Evolutionary conservation across 2,888 invertebrate genomes (phyloP).

Genomic region (Limulus polyphemus): DNA sequence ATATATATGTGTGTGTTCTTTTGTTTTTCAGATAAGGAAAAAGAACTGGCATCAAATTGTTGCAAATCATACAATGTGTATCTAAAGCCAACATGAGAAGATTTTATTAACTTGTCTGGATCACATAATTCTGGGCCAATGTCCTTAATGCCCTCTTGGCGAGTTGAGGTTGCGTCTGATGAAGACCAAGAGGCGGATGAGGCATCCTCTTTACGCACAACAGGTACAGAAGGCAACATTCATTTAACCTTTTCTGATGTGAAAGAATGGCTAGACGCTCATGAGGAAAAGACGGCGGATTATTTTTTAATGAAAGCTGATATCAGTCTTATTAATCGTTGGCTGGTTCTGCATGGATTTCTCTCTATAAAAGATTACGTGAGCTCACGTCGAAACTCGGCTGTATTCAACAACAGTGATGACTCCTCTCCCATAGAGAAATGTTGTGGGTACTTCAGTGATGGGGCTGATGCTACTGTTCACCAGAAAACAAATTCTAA

Average conservation of each 20-base stretch:
- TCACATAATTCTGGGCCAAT: too few relatives aligned
- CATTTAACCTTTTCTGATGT: conserved; percentile 34
- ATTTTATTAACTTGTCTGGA: too few relatives aligned
- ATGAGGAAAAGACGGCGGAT: conserved; percentile 39
- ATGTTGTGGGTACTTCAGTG: conserved; percentile 12
- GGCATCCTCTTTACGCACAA: too few relatives aligned
- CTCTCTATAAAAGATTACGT: conserved; percentile 36
- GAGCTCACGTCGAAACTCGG: conserved; percentile 25
- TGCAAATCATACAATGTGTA: too few relatives aligned
- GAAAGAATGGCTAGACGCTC: conserved; percentile 42
- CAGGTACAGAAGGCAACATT: conserved; percentile 1
- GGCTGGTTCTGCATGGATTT: conserved; percentile 41
- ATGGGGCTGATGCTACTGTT: conserved; percentile 6
- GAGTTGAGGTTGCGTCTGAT: too few relatives aligned
- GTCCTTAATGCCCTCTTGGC: too few relatives aligned
- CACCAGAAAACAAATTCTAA: conserved; percentile 36
- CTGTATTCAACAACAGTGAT: conserved; percentile 15
- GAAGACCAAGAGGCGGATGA: too few relatives aligned
- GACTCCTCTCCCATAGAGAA: conserved; percentile 16
- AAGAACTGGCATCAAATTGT: too few relatives aligned
- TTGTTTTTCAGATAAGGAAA: too few relatives aligned
- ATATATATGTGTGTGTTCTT: too few relatives aligned
- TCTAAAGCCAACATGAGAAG: too few relatives aligned
- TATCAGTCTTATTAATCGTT: conserved; percentile 39
- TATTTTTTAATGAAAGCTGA: conserved; percentile 43